Base-by-base conservation (phyloP, 2,888 invertebrate genomes). In the Panzeria rudis region DNA sequence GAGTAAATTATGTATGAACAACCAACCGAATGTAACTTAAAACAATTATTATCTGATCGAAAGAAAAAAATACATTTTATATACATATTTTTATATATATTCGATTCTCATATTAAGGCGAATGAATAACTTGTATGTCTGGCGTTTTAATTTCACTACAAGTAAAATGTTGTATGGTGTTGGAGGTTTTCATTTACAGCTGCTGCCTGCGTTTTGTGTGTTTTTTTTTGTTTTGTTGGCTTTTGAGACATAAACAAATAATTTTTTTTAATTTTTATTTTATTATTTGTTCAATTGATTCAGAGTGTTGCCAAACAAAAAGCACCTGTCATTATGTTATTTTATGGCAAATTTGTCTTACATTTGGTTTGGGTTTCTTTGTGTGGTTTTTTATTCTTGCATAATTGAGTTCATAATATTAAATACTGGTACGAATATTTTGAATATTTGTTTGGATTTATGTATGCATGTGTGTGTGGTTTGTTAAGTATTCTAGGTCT, bases 41-140 rank as follows among this genome's bases (percentile, higher is more conserved):
- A 88, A 88, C 87, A 87, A 88, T 88, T 87, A 88, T 88, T 88
- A 88, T 88, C 87, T 87, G 87, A 88, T 88, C 86, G 78, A 83
- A 86, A 80, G 69, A 47, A 41, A 52, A 68, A 44, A 38, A 54
- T 52, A 41, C 17, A 9, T 41, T 66, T 32, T 52, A 71, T 17
- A 62, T 11, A 61, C 50, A 52, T 47, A 71, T 41, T 72, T 69
- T 62, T 29, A 32, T 13, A 38, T 38, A 6, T 44, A 47, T 61
- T 68, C 41, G 29, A 23, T n/a, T 56, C 13, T 17, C 59, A 52
- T 56, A 50, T 69, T 59, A 59, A 77, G 68, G 50, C 77, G 50
- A 50, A 23, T 41, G 50, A 66, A 17, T 47, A 56, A 59, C 38
- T 75, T 15, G 41, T 38, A 56, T 66, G 78, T 73, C 64, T 76